A percentile compares a stretch with the other conserved stretches of the same genome.
These are phyloP conservation scores for Gallinago undulata DNA, from an alignment of 2,113 vertebrate genomes.

Conservation along the genomic window DNA sequence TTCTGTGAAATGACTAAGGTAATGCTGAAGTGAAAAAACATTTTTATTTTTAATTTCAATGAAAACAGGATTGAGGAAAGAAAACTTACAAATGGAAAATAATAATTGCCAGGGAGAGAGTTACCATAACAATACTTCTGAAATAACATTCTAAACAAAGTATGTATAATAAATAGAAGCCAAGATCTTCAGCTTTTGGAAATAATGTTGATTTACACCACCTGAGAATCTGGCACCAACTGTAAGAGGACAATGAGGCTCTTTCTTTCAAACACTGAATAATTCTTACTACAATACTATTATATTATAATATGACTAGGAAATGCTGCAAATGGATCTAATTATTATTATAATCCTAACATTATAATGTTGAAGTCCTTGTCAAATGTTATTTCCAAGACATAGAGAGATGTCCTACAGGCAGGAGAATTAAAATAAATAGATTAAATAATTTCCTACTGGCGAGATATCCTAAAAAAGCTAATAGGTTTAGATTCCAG, in stretches of 20 bases:
- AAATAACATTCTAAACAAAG: not conserved
- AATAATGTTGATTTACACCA: not conserved
- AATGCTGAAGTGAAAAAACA: not conserved
- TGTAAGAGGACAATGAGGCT: not conserved
- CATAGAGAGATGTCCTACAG: conserved; percentile 70
- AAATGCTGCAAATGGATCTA: conserved; percentile 68
- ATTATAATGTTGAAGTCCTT: conserved; percentile 63
- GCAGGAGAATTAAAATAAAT: conserved; percentile 72
- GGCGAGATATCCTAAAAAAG: conserved; percentile 66
- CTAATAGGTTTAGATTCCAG: conserved; percentile 67
- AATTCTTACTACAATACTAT: conserved; percentile 14
- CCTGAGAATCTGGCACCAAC: not conserved
- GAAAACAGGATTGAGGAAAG: not conserved
- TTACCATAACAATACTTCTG: not conserved
- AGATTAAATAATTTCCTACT: conserved; percentile 77
- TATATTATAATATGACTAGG: conserved; percentile 66
- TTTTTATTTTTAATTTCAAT: not conserved
- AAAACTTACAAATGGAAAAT: not conserved
- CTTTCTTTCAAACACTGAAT: conserved; percentile 17
- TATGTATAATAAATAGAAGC: not conserved
- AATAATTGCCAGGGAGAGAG: not conserved
- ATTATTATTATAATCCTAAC: conserved; percentile 67
- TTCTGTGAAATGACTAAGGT: not conserved
- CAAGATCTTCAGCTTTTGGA: not conserved
- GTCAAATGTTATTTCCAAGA: conserved; percentile 72